A percentile compares a stretch with the other conserved stretches of the same genome.
phyloP scores from a whole-genome alignment of 2,113 vertebrate species.

The Regulus satrapa region DNA sequence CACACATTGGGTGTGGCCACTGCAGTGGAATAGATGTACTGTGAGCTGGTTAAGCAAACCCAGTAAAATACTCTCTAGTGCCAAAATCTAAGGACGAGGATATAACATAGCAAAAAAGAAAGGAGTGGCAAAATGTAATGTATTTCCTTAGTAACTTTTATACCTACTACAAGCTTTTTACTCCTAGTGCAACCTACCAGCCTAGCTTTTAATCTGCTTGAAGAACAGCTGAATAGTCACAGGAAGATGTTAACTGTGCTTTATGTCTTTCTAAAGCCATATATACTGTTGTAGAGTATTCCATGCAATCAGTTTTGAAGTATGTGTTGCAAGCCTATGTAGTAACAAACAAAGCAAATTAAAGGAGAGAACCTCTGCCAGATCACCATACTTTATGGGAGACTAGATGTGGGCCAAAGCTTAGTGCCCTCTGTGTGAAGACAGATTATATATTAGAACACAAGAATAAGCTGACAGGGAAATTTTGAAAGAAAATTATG shows the following conservation, averaged over 20 bases:
- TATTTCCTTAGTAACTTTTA: background rate
- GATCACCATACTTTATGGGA: background rate
- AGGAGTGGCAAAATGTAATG: background rate
- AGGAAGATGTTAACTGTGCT: background rate
- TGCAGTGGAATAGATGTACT: background rate
- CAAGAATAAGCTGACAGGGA: background rate
- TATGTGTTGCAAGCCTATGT: background rate
- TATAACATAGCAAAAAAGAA: background rate
- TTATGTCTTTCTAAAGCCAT: background rate
- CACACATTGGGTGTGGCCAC: rapidly evolving
- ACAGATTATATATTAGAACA: background rate
- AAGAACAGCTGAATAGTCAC: background rate
- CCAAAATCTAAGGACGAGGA: background rate
- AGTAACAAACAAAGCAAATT: background rate
- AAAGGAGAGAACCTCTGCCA: background rate
- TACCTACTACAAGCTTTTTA: no score
- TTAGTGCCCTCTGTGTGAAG: background rate
- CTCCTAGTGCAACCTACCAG: no score
- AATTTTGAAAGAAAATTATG: background rate
- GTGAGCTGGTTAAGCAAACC: background rate
- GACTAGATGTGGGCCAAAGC: background rate
- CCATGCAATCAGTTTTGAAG: background rate
- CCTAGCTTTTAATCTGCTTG: background rate
- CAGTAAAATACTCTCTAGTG: background rate
- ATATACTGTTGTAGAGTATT: background rate